These are phyloP conservation scores for Vombatus ursinus DNA, from an alignment of 2,113 vertebrate species.

Conservation along the genomic window DNA sequence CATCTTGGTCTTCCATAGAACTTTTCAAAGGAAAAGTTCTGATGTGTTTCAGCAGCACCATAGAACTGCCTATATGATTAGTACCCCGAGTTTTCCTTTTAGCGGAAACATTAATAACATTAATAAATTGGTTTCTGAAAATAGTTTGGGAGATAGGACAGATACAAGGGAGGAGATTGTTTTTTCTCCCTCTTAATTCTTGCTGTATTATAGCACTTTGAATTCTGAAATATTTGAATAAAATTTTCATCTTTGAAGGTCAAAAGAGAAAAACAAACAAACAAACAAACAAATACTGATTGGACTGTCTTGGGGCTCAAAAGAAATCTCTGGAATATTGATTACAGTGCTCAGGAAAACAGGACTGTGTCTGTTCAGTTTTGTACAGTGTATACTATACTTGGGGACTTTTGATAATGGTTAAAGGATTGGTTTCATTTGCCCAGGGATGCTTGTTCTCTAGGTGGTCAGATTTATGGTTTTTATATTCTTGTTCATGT, in stretches of 20 bases:
- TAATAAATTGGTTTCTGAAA: slow-evolving; percentile 38
- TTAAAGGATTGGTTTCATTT: background rate
- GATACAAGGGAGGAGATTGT: slow-evolving; percentile 33
- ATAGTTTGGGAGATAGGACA: slow-evolving; percentile 37
- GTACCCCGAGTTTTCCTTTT: slow-evolving; percentile 50
- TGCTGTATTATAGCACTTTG: background rate
- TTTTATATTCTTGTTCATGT: background rate
- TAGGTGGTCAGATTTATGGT: background rate
- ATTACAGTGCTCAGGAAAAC: background rate
- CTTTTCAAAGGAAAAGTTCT: slow-evolving; percentile 62
- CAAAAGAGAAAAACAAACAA: background rate
- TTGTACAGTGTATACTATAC: background rate
- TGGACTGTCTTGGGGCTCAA: background rate
- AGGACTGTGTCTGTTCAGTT: background rate
- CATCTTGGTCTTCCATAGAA: background rate
- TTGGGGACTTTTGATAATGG: background rate
- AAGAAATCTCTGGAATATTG: background rate
- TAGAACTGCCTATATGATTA: slow-evolving; percentile 54
- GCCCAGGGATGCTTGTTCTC: background rate
- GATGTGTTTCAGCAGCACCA: slow-evolving; percentile 45
- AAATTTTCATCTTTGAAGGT: background rate
- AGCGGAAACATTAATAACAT: slow-evolving; percentile 44
- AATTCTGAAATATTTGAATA: background rate
- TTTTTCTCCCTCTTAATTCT: slow-evolving; percentile 38
- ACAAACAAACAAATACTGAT: background rate